Evolutionary conservation across 2,888 invertebrate species (phyloP).

Genomic region (Latheticus oryzae): DNA sequence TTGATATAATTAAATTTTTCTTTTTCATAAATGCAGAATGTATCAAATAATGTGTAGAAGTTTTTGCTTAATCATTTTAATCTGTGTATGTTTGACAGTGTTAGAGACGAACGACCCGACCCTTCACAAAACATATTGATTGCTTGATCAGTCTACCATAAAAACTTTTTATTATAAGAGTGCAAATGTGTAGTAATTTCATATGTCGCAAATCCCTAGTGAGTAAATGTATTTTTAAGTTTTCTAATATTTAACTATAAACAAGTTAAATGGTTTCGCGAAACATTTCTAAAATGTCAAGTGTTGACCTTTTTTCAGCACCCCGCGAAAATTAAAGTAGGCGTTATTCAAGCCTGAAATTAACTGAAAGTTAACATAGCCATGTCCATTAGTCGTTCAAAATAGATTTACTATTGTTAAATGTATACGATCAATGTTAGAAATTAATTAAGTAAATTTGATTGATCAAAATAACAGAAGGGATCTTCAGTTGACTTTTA

Average conservation of each 20-base stretch:
- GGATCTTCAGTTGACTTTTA: slow-evolving; percentile 17
- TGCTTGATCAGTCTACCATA: no score
- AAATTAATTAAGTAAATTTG: slow-evolving; percentile 24
- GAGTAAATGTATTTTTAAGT: slow-evolving; percentile 23
- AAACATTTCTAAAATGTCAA: slow-evolving; percentile 56
- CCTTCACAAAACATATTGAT: no score
- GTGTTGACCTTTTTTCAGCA: slow-evolving; percentile 56
- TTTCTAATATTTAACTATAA: slow-evolving; percentile 41
- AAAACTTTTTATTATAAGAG: not conserved
- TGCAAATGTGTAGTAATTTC: slow-evolving; percentile 3
- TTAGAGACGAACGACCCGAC: no score
- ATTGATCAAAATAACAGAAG: slow-evolving; percentile 7
- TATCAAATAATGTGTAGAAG: no score
- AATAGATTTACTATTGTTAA: slow-evolving; percentile 3
- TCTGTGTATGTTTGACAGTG: no score
- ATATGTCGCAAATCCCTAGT: slow-evolving; percentile 14
- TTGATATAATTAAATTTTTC: no score
- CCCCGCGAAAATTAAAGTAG: slow-evolving; percentile 59
- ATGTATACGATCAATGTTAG: slow-evolving; percentile 8
- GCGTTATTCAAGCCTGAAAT: slow-evolving; percentile 58
- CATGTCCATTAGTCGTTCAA: slow-evolving; percentile 36
- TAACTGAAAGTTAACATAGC: slow-evolving; percentile 54
- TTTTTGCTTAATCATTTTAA: no score
- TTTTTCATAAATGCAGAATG: no score
- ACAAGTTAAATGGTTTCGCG: slow-evolving; percentile 42